phyloP scores from a whole-genome alignment of 2,113 vertebrate species.

The Hippocampus zosterae region DNA sequence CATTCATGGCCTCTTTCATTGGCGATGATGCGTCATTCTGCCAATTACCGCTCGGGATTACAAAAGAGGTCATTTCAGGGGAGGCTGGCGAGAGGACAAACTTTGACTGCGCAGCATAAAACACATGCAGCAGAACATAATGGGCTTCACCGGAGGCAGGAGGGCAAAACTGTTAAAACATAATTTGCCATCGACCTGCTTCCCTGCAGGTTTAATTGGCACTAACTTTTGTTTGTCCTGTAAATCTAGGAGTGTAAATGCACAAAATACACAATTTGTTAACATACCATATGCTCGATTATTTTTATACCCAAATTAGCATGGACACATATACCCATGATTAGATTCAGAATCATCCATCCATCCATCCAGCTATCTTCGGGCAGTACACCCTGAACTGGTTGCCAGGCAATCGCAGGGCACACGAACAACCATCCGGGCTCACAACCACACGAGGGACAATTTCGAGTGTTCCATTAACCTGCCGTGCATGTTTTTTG shows the following conservation, averaged over 20 bases:
- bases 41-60: conserved; percentile 12
- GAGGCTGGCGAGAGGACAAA: conserved; percentile 27
- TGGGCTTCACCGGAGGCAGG: conserved; percentile 4
- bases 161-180: not conserved
- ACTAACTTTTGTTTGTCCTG: not conserved
- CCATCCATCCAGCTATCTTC: no score
- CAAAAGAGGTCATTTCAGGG: conserved; percentile 22
- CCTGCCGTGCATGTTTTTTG: no score
- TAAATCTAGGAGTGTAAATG: not conserved
- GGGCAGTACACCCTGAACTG: no score
- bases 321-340: no score
- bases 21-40: not conserved
- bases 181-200: not conserved
- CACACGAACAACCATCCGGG: no score
- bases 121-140: not conserved
- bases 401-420: no score
- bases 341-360: no score
- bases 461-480: no score
- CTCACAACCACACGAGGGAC: no score
- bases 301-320: not conserved
- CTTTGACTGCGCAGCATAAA: conserved; percentile 4
- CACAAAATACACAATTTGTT: not conserved
- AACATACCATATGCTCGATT: not conserved
- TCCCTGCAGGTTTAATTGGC: not conserved
- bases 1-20: conserved; percentile 9